A percentile compares a stretch with the other conserved stretches of the same genome.
These are phyloP conservation scores for Nebria brevicollis DNA, from an alignment of 2,888 invertebrate genomes.

Conservation along the genomic window DNA sequence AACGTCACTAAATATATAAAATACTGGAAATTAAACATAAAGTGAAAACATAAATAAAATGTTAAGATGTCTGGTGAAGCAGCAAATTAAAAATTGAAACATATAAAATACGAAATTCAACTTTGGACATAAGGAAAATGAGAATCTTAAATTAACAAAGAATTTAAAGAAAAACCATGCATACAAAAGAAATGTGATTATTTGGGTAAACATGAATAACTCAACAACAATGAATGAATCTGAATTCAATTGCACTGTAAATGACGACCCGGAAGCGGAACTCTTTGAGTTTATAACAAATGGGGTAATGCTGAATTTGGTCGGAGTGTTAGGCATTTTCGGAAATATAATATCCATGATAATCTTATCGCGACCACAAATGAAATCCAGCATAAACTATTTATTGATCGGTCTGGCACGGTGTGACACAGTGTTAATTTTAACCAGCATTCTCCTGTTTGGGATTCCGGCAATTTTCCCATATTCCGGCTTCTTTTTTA, in stretches of 20 bases:
- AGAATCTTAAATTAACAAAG: neutral
- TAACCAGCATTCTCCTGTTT: constrained; percentile 87
- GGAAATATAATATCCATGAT: constrained; percentile 93
- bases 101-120: too few relatives aligned
- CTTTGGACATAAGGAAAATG: neutral
- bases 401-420: constrained; percentile 92
- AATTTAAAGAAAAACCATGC: neutral
- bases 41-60: too few relatives aligned
- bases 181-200: neutral
- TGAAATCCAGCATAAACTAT: constrained; percentile 96
- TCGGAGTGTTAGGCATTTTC: constrained; percentile 85
- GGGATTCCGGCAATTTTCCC: constrained; percentile 87
- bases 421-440: constrained; percentile 90
- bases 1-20: too few relatives aligned
- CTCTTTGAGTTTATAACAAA: constrained; percentile 36
- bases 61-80: too few relatives aligned
- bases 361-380: constrained; percentile 90
- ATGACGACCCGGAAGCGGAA: constrained; percentile 3
- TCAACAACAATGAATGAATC: constrained; percentile 8
- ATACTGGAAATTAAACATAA: too few relatives aligned
- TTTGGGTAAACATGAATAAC: neutral
- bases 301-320: constrained; percentile 76
- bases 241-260: constrained; percentile 17
- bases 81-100: too few relatives aligned
- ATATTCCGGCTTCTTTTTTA: constrained; percentile 80